Conservation (phyloP, 2,113 vertebrate species). For the Zapus hudsonius region DNA sequence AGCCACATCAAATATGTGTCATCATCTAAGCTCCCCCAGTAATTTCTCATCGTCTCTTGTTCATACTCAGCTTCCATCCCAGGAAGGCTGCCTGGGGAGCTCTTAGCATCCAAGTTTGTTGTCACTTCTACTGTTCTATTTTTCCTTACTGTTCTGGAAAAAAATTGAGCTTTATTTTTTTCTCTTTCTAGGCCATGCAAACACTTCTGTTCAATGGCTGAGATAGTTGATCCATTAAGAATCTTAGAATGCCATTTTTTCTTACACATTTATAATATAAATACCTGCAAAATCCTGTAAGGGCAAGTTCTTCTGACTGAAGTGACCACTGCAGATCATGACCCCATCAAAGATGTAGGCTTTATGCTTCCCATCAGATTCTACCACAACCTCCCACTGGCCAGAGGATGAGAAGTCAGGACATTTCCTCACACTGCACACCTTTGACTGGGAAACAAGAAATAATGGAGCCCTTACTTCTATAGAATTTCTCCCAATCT, state of each 20-base stretch:
- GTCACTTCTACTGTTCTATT: not conserved
- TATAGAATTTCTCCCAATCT: not conserved
- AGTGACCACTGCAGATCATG: slow-evolving; percentile 90
- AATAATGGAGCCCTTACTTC: not conserved
- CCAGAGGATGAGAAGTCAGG: slow-evolving; percentile 87
- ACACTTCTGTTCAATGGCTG: not conserved
- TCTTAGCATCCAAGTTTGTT: not conserved
- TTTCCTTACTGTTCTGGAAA: not conserved
- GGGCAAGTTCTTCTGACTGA: slow-evolving; percentile 83
- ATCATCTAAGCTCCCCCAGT: not conserved
- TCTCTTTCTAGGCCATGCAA: not conserved
- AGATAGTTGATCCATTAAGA: not conserved
- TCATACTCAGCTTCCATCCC: not conserved
- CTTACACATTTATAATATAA: not conserved
- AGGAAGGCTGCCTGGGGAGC: not conserved
- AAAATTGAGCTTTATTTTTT: not conserved
- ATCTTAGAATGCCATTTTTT: not conserved
- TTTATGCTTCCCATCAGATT: slow-evolving; percentile 82
- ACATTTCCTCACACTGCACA: slow-evolving; percentile 83
- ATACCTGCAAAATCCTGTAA: slow-evolving; percentile 88
- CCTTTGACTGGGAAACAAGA: slow-evolving; percentile 85
- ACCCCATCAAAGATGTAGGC: slow-evolving; percentile 87
- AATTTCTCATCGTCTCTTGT: not conserved
- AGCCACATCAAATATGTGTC: not conserved
- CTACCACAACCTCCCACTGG: slow-evolving; percentile 89